These are phyloP conservation scores for Chiloscyllium plagiosum DNA, from an alignment of 2,113 vertebrate species.

Conservation along the genomic window DNA sequence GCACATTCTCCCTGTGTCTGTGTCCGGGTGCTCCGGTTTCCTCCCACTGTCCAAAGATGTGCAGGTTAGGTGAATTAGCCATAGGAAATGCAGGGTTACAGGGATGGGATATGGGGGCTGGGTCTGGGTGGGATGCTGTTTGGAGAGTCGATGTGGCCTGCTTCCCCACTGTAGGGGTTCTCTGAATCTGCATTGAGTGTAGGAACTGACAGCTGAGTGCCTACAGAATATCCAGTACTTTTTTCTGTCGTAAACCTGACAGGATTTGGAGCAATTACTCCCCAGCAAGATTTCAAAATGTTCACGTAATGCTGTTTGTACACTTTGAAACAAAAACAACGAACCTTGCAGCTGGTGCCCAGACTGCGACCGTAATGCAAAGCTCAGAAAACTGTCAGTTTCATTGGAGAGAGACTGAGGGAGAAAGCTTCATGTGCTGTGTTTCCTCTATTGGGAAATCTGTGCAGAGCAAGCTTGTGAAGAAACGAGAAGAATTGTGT, in stretches of 20 bases:
- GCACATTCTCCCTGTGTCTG: too few relatives aligned
- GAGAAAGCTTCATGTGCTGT: not conserved
- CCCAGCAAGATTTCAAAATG: not conserved
- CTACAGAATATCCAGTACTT: not conserved
- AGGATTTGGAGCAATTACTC: not conserved
- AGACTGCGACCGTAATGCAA: not conserved
- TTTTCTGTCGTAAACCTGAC: not conserved
- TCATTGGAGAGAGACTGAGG: not conserved
- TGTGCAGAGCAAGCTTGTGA: not conserved
- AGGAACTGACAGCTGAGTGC: not conserved
- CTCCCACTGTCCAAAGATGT: too few relatives aligned
- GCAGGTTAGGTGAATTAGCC: too few relatives aligned
- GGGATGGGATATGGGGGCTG: too few relatives aligned
- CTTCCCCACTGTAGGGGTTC: too few relatives aligned
- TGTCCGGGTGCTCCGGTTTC: too few relatives aligned
- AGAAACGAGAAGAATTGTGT: not conserved
- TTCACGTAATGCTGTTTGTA: not conserved
- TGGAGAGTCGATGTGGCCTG: too few relatives aligned
- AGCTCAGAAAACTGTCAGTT: not conserved
- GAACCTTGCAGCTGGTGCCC: not conserved
- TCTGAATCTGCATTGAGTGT: too few relatives aligned
- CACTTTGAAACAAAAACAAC: not conserved
- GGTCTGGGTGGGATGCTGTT: too few relatives aligned
- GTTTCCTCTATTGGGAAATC: not conserved
- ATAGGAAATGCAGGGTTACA: too few relatives aligned